phyloP scores from a whole-genome alignment of 2,888 invertebrate genomes.

The Heliothis peltigera region DNA sequence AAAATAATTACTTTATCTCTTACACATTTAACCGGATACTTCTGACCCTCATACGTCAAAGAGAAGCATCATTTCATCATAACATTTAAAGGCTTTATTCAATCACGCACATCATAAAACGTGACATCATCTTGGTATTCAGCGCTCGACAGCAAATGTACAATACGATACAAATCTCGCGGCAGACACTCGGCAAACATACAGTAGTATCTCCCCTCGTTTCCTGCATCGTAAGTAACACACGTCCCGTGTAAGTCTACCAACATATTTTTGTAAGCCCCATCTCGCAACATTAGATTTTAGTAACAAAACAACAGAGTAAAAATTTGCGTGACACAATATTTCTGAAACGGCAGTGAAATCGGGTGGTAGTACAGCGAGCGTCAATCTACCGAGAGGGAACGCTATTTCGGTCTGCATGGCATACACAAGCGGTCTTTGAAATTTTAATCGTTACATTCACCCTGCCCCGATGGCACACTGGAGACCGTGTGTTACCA shows the following conservation, averaged over 20 bases:
- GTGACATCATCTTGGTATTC: constrained; percentile 75
- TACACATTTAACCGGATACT: neutral
- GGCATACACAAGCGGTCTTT: constrained; percentile 85
- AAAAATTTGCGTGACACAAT: constrained; percentile 68
- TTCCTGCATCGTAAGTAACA: constrained; percentile 85
- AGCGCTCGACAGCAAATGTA: constrained; percentile 73
- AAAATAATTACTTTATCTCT: constrained; percentile 13
- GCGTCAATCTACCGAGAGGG: constrained; percentile 82
- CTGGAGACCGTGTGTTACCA: constrained; percentile 76
- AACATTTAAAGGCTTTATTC: constrained; percentile 66
- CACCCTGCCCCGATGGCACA: constrained; percentile 85
- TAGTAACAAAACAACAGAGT: constrained; percentile 69
- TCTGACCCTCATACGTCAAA: constrained; percentile 55
- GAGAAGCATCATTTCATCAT: constrained; percentile 54
- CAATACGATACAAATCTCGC: constrained; percentile 82
- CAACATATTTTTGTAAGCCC: constrained; percentile 65
- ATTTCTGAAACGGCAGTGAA: constrained; percentile 52
- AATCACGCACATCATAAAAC: constrained; percentile 73
- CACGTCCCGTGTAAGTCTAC: constrained; percentile 77
- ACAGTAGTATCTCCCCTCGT: constrained; percentile 83
- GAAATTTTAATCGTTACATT: constrained; percentile 89
- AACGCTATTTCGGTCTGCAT: constrained; percentile 85
- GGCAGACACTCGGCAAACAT: constrained; percentile 78
- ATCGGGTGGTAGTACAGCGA: constrained; percentile 72
- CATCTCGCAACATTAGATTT: constrained; percentile 55